phyloP scores from a whole-genome alignment of 2,888 invertebrate species.

The Lysandra bellargus region DNA sequence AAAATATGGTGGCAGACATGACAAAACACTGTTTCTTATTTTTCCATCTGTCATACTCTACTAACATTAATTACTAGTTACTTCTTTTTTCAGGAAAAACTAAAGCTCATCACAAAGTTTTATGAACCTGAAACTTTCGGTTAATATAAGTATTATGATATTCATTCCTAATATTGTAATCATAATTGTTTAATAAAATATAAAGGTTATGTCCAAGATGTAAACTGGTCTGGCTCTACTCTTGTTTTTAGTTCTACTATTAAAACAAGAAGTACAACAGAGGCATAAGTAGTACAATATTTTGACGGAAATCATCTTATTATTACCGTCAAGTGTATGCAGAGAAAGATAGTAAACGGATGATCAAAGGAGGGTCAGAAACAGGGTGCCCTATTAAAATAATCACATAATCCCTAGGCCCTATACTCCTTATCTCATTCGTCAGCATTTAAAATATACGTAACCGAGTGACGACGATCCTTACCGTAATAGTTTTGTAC shows the following conservation, averaged over 20 bases:
- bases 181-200: too few species aligned
- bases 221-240: too few species aligned
- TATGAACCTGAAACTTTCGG: not conserved
- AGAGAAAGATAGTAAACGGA: not conserved
- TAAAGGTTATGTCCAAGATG: too few species aligned
- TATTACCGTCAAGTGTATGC: not conserved
- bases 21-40: not conserved
- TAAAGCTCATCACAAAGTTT: not conserved
- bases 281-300: too few species aligned
- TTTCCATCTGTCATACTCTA: not conserved
- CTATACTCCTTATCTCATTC: not conserved
- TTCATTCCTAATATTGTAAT: too few species aligned
- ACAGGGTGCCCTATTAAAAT: not conserved
- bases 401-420: not conserved
- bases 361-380: not conserved
- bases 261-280: too few species aligned
- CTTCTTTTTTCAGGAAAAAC: not conserved
- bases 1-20: not conserved
- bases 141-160: too few species aligned
- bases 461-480: not conserved
- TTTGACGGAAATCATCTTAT: not conserved
- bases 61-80: not conserved
- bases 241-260: too few species aligned
- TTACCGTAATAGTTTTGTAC: not conserved
- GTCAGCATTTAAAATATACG: not conserved